Conservation (phyloP, 2,113 vertebrate genomes). For the Monarcha castaneiventris region DNA sequence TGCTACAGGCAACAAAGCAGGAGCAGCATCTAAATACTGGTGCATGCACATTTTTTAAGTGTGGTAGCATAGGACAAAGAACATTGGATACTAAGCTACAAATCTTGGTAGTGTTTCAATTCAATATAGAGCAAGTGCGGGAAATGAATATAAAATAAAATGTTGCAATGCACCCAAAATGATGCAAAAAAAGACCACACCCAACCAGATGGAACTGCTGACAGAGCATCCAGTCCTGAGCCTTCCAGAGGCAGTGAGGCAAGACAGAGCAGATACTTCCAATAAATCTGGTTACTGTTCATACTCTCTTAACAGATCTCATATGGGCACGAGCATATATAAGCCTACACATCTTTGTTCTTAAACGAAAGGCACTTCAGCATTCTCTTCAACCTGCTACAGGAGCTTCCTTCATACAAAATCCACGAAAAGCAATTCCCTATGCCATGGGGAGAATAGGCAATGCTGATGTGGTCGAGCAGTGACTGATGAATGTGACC, state of each 20-base stretch:
- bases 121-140: neutral
- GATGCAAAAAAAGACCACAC: neutral
- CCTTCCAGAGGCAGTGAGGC: neutral
- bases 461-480: fast-evolving
- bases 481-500: neutral
- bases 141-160: neutral
- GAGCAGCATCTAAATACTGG: neutral
- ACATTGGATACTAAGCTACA: neutral
- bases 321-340: neutral
- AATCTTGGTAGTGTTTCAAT: neutral
- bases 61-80: neutral
- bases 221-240: fast-evolving
- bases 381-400: neutral
- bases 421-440: neutral
- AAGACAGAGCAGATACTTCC: neutral
- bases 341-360: neutral
- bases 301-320: neutral
- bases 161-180: neutral
- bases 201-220: fast-evolving
- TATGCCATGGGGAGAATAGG: fast-evolving
- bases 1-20: neutral
- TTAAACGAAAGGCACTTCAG: neutral
- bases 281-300: neutral
- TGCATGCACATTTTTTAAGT: neutral
- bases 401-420: neutral